Percentiles rank a stretch among this genome's conserved stretches.
phyloP scores from a whole-genome alignment of 2,888 invertebrate species.

The Parapristionchus giblindavisi region DNA sequence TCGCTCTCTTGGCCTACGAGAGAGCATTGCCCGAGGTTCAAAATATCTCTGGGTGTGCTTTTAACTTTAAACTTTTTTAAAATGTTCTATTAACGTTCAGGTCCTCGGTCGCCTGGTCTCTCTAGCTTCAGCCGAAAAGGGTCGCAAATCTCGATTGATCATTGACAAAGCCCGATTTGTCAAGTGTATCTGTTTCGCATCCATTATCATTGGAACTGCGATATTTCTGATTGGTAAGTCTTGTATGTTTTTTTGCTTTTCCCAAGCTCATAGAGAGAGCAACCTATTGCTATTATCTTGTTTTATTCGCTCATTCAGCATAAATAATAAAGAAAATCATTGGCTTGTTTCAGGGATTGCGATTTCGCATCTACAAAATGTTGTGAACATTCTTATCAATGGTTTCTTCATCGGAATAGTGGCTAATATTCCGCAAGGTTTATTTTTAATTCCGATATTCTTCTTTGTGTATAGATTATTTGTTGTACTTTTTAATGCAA shows the following conservation, averaged over 20 bases:
- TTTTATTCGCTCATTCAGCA: too few relatives aligned
- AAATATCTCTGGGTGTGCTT: neutral
- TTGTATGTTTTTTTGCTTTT: neutral
- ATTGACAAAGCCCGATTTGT: constrained; percentile 19
- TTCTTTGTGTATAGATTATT: too few relatives aligned
- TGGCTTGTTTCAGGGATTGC: constrained; percentile 22
- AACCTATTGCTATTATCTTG: too few relatives aligned
- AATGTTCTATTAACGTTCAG: neutral
- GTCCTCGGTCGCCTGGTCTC: constrained; percentile 30
- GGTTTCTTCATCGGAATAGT: constrained; percentile 50
- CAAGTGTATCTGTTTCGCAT: constrained; percentile 11
- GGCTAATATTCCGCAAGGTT: constrained; percentile 52
- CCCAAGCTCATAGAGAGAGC: too few relatives aligned
- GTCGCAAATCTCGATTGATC: neutral
- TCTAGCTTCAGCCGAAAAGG: constrained; percentile 22
- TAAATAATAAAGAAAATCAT: neutral
- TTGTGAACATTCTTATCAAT: constrained; percentile 48
- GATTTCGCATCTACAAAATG: constrained; percentile 35
- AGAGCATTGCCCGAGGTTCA: too few relatives aligned
- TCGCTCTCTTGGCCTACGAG: too few relatives aligned
- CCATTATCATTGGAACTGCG: constrained; percentile 11
- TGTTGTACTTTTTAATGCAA: neutral
- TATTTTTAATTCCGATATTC: neutral
- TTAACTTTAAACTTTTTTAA: neutral
- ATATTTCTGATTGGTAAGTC: constrained; percentile 33